A percentile compares a stretch with the other conserved stretches of the same genome.
Conservation (phyloP, 2,888 invertebrate genomes). For the Merodon equestris region DNA sequence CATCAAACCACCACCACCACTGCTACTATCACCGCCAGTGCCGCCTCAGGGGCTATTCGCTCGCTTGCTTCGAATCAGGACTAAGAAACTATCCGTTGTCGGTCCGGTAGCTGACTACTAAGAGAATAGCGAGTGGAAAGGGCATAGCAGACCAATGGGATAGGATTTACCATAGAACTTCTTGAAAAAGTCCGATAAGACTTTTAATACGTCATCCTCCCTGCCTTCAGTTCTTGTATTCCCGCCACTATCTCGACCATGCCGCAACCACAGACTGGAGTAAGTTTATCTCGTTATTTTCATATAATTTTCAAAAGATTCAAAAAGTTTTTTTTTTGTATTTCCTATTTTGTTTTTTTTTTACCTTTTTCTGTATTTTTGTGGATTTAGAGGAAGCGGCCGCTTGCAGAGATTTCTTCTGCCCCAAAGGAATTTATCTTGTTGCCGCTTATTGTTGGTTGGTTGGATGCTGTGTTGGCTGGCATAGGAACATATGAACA, state of each 20-base stretch:
- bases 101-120: conserved; percentile 52
- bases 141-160: conserved; percentile 11
- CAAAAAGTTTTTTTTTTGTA: conserved; percentile 37
- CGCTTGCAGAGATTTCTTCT: conserved; percentile 47
- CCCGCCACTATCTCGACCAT: conserved; percentile 25
- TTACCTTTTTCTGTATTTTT: not conserved
- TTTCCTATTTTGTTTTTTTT: too few relatives aligned
- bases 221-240: not conserved
- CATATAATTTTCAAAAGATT: conserved; percentile 68
- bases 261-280: conserved; percentile 27
- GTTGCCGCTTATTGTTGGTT: conserved; percentile 33
- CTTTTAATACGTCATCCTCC: conserved; percentile 55
- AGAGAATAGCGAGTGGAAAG: conserved; percentile 11
- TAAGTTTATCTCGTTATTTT: conserved; percentile 67
- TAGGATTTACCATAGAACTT: conserved; percentile 56
- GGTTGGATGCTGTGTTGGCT: not conserved
- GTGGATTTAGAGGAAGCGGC: conserved; percentile 23
- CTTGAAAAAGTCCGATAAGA: conserved; percentile 65
- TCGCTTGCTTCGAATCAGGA: conserved; percentile 24
- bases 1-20: conserved; percentile 8
- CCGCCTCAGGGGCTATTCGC: conserved; percentile 43
- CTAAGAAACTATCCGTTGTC: conserved; percentile 53
- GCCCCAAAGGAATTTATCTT: conserved; percentile 48
- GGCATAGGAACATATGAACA: not conserved
- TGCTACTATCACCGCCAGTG: not conserved